A percentile compares a stretch with the other conserved stretches of the same genome.
Evolutionary conservation across 2,797 vertebrate species (phyloP).

Genomic region (Adelosebastes latens): DNA sequence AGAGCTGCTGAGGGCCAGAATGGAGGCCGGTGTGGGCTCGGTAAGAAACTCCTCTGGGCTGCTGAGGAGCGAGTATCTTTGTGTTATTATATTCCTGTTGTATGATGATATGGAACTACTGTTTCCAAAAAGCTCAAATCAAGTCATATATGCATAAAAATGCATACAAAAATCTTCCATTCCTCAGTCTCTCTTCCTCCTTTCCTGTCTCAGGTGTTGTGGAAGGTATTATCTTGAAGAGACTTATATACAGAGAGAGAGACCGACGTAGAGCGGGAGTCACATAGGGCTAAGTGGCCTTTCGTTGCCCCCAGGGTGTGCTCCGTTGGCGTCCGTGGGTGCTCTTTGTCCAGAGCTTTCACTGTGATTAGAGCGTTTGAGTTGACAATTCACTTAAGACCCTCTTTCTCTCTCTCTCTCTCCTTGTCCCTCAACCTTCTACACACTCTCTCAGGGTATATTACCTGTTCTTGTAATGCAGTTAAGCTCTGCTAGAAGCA

Average conservation of each 20-base stretch:
- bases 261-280: constrained; percentile 37
- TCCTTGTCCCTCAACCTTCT: constrained; percentile 36
- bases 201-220: constrained; percentile 57
- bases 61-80: constrained; percentile 13
- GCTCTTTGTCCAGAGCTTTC: constrained; percentile 94
- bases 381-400: constrained; percentile 94
- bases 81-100: neutral
- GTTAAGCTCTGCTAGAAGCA: constrained; percentile 95
- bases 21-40: constrained; percentile 30
- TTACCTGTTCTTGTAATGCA: constrained; percentile 96
- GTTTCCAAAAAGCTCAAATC: neutral
- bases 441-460: constrained; percentile 83
- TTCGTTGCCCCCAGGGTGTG: constrained; percentile 85
- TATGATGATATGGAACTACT: neutral
- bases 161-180: too few species aligned
- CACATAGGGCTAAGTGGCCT: constrained; percentile 71
- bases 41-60: constrained; percentile 26
- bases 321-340: constrained; percentile 76
- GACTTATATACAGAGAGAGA: constrained; percentile 48
- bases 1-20: constrained; percentile 46
- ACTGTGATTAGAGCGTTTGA: constrained; percentile 94
- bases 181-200: neutral
- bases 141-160: neutral
- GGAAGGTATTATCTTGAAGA: constrained; percentile 89
- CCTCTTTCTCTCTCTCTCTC: constrained; percentile 37